Conservation (phyloP, 2,888 invertebrate species). For the Nephrotoma appendiculata region DNA sequence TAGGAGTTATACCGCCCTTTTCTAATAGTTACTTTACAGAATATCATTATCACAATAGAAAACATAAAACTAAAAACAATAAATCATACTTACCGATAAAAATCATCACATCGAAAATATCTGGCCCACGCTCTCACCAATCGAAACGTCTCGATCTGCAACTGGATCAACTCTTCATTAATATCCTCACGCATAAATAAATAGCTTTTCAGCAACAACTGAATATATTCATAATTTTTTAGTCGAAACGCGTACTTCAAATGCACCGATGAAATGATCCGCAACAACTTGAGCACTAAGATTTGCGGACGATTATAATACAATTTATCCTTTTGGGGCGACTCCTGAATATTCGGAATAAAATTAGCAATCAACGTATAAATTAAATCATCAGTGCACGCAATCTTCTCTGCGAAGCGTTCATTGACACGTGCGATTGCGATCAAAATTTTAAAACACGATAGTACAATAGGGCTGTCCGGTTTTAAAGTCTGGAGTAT, state of each 20-base stretch:
- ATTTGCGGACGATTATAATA: slow-evolving; percentile 48
- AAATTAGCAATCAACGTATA: slow-evolving; percentile 43
- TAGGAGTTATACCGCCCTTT: not conserved
- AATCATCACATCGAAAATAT: slow-evolving; percentile 20
- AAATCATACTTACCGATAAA: slow-evolving; percentile 23
- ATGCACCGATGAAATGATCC: slow-evolving; percentile 49
- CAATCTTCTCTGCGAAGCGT: slow-evolving; percentile 46
- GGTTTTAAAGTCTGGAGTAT: slow-evolving; percentile 57
- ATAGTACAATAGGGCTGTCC: slow-evolving; percentile 53
- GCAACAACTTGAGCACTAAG: slow-evolving; percentile 55
- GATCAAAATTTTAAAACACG: slow-evolving; percentile 63
- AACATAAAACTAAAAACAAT: not conserved
- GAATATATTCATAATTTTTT: slow-evolving; percentile 12
- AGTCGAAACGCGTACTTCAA: slow-evolving; percentile 21
- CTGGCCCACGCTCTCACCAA: slow-evolving; percentile 24
- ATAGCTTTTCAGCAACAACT: slow-evolving; percentile 20
- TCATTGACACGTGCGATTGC: slow-evolving; percentile 65
- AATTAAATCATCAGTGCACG: slow-evolving; percentile 48
- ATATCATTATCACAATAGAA: not conserved
- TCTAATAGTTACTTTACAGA: not conserved
- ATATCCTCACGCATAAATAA: slow-evolving; percentile 24
- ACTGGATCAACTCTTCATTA: slow-evolving; percentile 25
- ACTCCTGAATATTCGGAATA: slow-evolving; percentile 29
- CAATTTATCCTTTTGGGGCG: slow-evolving; percentile 13
- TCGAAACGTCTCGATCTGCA: slow-evolving; percentile 45